A percentile compares a stretch with the other conserved stretches of the same genome.
phyloP scores from a whole-genome alignment of 2,797 vertebrate species.

The Perodicticus potto region DNA sequence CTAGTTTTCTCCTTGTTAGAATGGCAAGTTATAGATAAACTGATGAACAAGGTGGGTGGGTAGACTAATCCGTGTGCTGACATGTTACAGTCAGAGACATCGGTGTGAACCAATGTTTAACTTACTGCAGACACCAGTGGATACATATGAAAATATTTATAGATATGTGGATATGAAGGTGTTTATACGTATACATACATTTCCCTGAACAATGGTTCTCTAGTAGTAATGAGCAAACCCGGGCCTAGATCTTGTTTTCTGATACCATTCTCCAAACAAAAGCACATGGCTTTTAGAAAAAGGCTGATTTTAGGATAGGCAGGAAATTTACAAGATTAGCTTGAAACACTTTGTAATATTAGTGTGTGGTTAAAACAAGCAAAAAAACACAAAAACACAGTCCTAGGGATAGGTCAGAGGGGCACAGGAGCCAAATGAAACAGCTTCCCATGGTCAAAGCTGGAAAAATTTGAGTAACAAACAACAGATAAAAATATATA shows the following conservation, averaged over 20 bases:
- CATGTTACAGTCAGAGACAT: neutral
- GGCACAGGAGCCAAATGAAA: neutral
- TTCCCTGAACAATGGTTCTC: neutral
- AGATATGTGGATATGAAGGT: neutral
- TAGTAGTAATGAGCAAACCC: neutral
- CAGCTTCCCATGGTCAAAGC: neutral
- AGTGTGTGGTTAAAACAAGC: neutral
- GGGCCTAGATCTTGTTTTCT: neutral
- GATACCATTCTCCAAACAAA: neutral
- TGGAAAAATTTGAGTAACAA: neutral
- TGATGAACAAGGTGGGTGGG: neutral
- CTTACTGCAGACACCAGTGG: neutral
- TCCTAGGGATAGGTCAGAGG: neutral
- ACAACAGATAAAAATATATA: neutral
- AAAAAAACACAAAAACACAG: neutral
- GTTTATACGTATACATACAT: neutral
- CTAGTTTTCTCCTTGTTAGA: neutral
- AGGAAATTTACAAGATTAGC: neutral
- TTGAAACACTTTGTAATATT: neutral
- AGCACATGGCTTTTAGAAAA: neutral
- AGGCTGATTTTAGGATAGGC: neutral
- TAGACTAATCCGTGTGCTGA: neutral
- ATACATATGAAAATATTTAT: neutral
- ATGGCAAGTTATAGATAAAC: neutral
- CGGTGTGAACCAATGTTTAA: neutral